A percentile compares a stretch with the other conserved stretches of the same genome.
phyloP scores from a whole-genome alignment of 2,797 vertebrate genomes.

The Emys orbicularis region DNA sequence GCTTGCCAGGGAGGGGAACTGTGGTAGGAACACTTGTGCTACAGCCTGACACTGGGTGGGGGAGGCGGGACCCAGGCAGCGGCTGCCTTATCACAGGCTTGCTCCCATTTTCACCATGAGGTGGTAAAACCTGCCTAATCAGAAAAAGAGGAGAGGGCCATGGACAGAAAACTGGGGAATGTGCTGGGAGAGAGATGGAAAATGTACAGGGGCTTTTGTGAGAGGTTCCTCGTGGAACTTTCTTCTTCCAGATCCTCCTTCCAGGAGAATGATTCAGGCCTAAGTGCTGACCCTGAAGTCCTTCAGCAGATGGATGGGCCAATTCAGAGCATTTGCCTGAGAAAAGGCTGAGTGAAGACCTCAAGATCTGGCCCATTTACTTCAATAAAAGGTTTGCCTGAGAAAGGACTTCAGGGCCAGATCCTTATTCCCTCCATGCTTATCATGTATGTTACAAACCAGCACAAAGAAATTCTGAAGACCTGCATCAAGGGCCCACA shows the following conservation, averaged over 20 bases:
- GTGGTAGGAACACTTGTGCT: too few species aligned
- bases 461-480: neutral
- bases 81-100: too few species aligned
- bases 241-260: neutral
- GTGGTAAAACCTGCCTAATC: neutral
- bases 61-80: too few species aligned
- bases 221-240: neutral
- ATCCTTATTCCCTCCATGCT: neutral
- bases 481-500: neutral
- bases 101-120: neutral
- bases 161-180: neutral
- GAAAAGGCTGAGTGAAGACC: neutral
- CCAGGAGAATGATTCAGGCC: neutral
- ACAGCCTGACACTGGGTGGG: too few species aligned
- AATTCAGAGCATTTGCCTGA: neutral
- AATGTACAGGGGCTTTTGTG: neutral
- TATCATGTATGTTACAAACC: neutral
- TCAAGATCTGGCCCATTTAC: neutral
- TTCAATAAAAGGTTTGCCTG: neutral
- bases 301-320: neutral
- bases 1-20: too few species aligned
- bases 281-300: neutral
- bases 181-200: neutral
- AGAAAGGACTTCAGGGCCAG: neutral
- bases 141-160: neutral